Conservation (phyloP, 2,888 invertebrate genomes). For the Aplocera efformata region DNA sequence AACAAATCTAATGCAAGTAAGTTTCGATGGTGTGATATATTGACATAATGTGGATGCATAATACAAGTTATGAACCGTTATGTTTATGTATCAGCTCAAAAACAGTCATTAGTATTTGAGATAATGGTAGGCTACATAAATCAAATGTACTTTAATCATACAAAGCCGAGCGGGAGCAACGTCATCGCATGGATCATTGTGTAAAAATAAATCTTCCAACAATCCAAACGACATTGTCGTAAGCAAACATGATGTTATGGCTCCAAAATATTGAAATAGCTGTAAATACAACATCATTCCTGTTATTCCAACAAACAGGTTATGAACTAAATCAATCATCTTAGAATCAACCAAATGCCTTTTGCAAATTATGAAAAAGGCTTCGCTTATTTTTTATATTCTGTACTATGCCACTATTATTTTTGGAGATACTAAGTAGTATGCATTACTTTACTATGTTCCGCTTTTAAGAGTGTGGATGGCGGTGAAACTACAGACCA, state of each 20-base stretch:
- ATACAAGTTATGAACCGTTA: conserved; percentile 27
- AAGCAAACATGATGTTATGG: conserved; percentile 35
- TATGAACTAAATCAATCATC: too few species aligned
- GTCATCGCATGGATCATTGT: conserved; percentile 33
- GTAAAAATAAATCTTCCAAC: conserved; percentile 12
- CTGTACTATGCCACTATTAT: too few species aligned
- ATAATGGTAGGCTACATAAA: conserved; percentile 30
- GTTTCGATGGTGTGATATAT: conserved; percentile 78
- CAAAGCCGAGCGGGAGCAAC: conserved; percentile 41
- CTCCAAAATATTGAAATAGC: conserved; percentile 37
- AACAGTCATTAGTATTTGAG: conserved; percentile 29
- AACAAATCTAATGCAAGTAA: conserved; percentile 64
- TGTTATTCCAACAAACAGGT: too few species aligned
- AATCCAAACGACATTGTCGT: conserved; percentile 39
- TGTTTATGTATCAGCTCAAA: conserved; percentile 20
- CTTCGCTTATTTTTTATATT: too few species aligned
- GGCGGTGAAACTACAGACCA: too few species aligned
- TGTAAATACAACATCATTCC: too few species aligned
- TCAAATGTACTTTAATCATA: conserved; percentile 35
- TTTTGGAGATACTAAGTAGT: too few species aligned
- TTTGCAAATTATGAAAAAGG: too few species aligned
- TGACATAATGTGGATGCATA: conserved; percentile 52
- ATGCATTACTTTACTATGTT: too few species aligned
- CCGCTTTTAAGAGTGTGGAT: too few species aligned
- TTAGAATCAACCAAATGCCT: too few species aligned